Base-by-base conservation (phyloP, 92 coral and sea anemone species). In the Palythoa grandis region DNA sequence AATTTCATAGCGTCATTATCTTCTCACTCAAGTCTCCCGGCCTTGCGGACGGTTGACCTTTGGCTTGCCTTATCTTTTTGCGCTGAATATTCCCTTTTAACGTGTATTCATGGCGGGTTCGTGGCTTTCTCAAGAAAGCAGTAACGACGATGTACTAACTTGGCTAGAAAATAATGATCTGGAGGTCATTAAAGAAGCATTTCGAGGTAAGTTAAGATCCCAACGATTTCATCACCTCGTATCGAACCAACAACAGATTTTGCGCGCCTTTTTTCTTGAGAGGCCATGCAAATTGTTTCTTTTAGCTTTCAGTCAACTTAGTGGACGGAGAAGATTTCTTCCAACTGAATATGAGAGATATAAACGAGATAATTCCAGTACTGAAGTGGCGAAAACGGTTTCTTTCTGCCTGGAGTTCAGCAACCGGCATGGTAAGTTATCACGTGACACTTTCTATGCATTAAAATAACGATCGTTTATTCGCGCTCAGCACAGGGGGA, bases 311-410 rank as follows among this genome's bases (percentile, higher is more conserved):
- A 73, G 70, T 16, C 70, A 63, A 63, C 7, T 63, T 63, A 88
- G 69, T 88, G 66, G 91, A 88, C 84, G 92, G 92, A 13, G 92
- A 89, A 72, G 92, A 89, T 47, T 89, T 89, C 77, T 85, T 89
- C 53, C 86, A 69, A 10, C 86, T 89, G 19, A 87, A 88, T 37
- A 54, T 74, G n/a, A 88, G 72, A 19, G 91, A 88, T 5, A 83
- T 89, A 11, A 58, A 86, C 73, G 74, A 76, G 22, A 86, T 89
- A 88, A 66, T 89, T 25, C 92, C 92, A 11, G 76, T 65, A 0
- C 60, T 84, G 14, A 89, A 89, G 69, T 24, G 58, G 15, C 78
- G 89, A 53, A 89, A 89, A 60, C 37, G 50, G 83, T 88, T 88
- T 56, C 72, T 88, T 23, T n/a, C 73, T 12, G 84, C 73, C 12